phyloP scores from a whole-genome alignment of 2,888 invertebrate genomes.

The Heliconius cydno region DNA sequence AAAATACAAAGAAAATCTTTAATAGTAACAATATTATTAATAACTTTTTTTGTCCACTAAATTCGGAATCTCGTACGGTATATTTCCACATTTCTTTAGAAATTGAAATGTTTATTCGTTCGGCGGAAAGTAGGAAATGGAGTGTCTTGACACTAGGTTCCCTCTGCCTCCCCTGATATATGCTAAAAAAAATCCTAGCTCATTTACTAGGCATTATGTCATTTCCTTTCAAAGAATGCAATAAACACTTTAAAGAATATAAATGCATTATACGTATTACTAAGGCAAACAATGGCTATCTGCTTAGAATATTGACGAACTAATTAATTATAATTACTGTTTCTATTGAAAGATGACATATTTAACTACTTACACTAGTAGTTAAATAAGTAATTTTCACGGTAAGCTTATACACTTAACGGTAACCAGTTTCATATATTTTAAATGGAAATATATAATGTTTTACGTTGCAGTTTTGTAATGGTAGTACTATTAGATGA shows the following conservation, averaged over 20 bases:
- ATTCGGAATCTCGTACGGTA: background rate
- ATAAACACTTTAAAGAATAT: background rate
- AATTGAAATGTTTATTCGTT: background rate
- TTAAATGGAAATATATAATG: background rate
- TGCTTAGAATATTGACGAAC: conserved; percentile 19
- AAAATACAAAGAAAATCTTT: background rate
- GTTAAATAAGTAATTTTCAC: too few species aligned
- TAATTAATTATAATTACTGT: conserved; percentile 18
- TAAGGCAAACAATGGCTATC: conserved; percentile 26
- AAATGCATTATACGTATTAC: conserved; percentile 5
- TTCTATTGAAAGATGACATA: conserved; percentile 1
- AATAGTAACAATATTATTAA: background rate
- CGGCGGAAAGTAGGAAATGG: too few species aligned
- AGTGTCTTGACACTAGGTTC: too few species aligned
- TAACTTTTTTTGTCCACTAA: background rate
- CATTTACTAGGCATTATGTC: background rate
- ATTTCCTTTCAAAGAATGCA: conserved; percentile 5
- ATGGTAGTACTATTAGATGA: too few species aligned
- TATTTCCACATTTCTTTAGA: background rate
- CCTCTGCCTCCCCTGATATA: too few species aligned
- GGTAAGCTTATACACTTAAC: background rate
- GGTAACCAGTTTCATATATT: background rate
- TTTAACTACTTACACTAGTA: background rate
- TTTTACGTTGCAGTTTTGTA: background rate
- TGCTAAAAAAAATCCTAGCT: background rate